Percentiles rank a stretch among this genome's conserved stretches.
These are phyloP conservation scores for Perizoma flavofasciatum DNA, from an alignment of 2,888 invertebrate species.

Conservation along the genomic window DNA sequence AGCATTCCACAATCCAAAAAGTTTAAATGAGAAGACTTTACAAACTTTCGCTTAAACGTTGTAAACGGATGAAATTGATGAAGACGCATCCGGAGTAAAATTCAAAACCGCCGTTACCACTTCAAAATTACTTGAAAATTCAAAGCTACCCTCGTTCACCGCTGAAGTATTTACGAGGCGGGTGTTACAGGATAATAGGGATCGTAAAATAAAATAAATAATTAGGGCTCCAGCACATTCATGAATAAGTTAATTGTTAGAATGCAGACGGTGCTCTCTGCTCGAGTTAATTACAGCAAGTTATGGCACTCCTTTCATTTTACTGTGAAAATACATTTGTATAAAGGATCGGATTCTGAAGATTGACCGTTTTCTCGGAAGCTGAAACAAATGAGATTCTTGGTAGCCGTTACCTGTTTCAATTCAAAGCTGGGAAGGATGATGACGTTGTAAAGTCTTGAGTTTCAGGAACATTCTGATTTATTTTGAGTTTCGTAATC, in stretches of 20 bases:
- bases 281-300: conserved; percentile 38
- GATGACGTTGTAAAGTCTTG: conserved; percentile 20
- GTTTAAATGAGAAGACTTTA: conserved; percentile 30
- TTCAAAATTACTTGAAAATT: conserved; percentile 53
- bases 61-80: conserved; percentile 26
- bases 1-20: conserved; percentile 21
- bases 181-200: conserved; percentile 73
- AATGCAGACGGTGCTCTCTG: conserved; percentile 54
- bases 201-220: conserved; percentile 82
- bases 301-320: conserved; percentile 40
- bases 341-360: conserved; percentile 42
- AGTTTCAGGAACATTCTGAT: conserved; percentile 13
- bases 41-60: conserved; percentile 23
- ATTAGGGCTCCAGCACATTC: conserved; percentile 71
- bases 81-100: conserved; percentile 36
- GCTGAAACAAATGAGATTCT: conserved; percentile 32
- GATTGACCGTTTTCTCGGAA: conserved; percentile 34
- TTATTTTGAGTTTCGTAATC: conserved; percentile 20
- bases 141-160: conserved; percentile 54
- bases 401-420: conserved; percentile 25
- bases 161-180: conserved; percentile 73
- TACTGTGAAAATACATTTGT: conserved; percentile 42
- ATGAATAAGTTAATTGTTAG: conserved; percentile 78
- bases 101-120: conserved; percentile 45
- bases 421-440: conserved; percentile 17